These are phyloP conservation scores for Aphelenchoides avenae DNA, from an alignment of 1,140 invertebrate genomes.

Conservation along the genomic window DNA sequence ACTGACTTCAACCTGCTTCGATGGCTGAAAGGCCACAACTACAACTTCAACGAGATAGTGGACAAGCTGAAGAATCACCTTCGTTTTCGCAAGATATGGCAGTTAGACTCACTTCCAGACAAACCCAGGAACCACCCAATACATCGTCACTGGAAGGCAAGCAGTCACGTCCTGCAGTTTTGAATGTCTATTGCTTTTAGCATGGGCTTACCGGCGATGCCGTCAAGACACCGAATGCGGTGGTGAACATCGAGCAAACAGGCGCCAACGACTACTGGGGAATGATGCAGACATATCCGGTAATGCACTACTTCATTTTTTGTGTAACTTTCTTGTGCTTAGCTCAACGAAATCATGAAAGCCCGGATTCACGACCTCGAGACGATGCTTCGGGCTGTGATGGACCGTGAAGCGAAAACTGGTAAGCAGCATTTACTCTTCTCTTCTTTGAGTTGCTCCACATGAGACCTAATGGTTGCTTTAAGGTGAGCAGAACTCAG, in stretches of 20 bases:
- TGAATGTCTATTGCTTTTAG: no score
- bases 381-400: constrained; percentile 52
- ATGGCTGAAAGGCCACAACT: constrained; percentile 57
- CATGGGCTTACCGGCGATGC: constrained; percentile 44
- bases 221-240: constrained; percentile 44
- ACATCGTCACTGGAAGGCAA: constrained; percentile 52
- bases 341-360: constrained; percentile 52
- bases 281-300: no score
- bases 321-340: constrained; percentile 35
- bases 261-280: constrained; percentile 58
- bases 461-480: no score
- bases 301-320: no score
- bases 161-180: not conserved
- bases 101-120: constrained; percentile 36
- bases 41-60: constrained; percentile 52
- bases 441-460: not conserved
- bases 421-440: constrained; percentile 26
- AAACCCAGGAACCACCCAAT: constrained; percentile 54
- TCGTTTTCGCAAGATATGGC: constrained; percentile 35
- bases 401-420: constrained; percentile 51
- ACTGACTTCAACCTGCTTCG: constrained; percentile 59
- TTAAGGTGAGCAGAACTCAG: constrained; percentile 45
- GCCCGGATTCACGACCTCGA: constrained; percentile 58
- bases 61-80: constrained; percentile 42
- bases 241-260: constrained; percentile 57